A percentile compares a stretch with the other conserved stretches of the same genome.
Evolutionary conservation across 2,113 vertebrate genomes (phyloP).

Genomic region (Mus musculus): DNA sequence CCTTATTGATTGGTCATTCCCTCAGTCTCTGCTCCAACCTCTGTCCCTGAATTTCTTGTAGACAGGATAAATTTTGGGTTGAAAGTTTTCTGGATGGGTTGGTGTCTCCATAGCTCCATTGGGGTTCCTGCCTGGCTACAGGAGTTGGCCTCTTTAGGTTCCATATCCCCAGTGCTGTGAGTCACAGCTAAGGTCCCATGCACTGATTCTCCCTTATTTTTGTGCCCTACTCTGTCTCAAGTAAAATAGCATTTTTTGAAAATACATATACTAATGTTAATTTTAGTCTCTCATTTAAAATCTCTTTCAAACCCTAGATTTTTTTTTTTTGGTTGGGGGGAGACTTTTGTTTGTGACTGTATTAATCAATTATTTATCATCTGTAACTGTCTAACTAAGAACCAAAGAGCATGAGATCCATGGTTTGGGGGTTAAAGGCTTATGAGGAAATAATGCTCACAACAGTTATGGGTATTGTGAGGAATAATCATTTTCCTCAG

Average conservation of each 20-base stretch:
- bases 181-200: no score
- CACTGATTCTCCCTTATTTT: not conserved
- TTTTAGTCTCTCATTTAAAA: constrained; percentile 38
- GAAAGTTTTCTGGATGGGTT: no score
- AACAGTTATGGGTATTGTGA: not conserved
- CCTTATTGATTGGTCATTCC: no score
- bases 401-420: not conserved
- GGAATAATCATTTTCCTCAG: constrained; percentile 28
- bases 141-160: no score
- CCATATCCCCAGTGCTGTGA: no score
- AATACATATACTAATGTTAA: not conserved
- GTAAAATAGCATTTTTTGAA: not conserved
- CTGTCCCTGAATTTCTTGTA: no score
- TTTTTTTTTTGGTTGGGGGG: not conserved
- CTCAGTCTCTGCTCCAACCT: no score
- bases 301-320: constrained; percentile 11
- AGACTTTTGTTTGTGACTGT: not conserved
- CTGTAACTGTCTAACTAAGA: not conserved
- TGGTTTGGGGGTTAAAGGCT: not conserved
- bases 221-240: not conserved
- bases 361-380: constrained; percentile 56
- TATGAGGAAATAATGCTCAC: not conserved
- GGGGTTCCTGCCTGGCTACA: no score
- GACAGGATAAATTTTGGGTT: no score
- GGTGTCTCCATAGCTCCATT: no score